Evolutionary conservation across 2,888 invertebrate species (phyloP), one percentile per base, ranked within the genome.

Genomic region (Eudiplozoon nipponicum): DNA sequence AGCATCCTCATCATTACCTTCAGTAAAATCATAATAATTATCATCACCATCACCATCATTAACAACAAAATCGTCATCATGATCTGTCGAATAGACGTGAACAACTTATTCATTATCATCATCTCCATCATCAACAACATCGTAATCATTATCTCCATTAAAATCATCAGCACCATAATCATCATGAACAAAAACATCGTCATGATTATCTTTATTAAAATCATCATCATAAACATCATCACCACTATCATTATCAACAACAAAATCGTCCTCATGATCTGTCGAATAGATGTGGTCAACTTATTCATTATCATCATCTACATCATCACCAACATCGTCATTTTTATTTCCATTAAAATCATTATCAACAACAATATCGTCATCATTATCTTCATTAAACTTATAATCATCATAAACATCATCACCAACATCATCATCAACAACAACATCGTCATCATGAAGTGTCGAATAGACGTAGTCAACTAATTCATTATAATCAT

Each of bases 321-420:
- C 33, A 33, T 33, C 33, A 33, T 33, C 33, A n/a, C 13, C 33
- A 33, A 11, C 33, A 33, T 33, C 33, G 13, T 33, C 33, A n/a
- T 13, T 13, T 11, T 33, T 13, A 33, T 13, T 13, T 11, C 15
- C 33, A 33, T 13, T 13, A 33, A 9, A 9, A 33, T 13, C 33
- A n/a, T 13, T 13, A 33, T 13, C 33, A 33, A 9, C 33, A 33
- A 9, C 33, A 33, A 9, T 13, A 33, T 33, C 33, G 9, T 13
- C 33, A 33, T 33, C 33, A 33, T 33, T 13, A 33, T 15, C 33
- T 11, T 33, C 33, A 11, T 13, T 13, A 33, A 11, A 9, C 9
- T 13, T 13, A 33, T 33, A 9, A 33, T 33, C 33, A 33, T 33
- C 33, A n/a, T 33, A 9, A 33, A 11, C 33, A 33, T 13, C 33